Evolutionary conservation across 2,113 vertebrate species (phyloP), one percentile per base, ranked within the genome.

Genomic region (Gobius niger): DNA sequence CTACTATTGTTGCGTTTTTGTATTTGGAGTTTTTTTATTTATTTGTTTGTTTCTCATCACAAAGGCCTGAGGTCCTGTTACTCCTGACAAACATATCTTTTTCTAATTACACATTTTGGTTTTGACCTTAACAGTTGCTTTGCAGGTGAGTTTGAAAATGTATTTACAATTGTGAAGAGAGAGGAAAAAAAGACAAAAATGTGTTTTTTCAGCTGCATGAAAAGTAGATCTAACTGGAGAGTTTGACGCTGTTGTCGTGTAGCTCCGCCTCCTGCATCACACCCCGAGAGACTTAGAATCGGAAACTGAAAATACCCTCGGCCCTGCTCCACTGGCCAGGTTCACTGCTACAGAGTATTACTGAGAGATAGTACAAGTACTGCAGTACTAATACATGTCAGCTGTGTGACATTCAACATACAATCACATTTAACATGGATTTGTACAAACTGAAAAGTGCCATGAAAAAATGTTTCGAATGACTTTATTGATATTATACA

Each of bases 191-290:
- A 65, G 47, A 73, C 76, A 67, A 70, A 63, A 54, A 63, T 13
- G 11, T 14, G 40, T 86, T 86, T 85, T 83, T 75, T 81, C 81
- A 86, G 87, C 41, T 91, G 92, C 92, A 93, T 93, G 92, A 88
- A 2, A 7, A 85, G 70, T 84, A 86, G 72, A 67, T 83, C 76
- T 82, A 80, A 87, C 62, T 70, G 63, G 80, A 77, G 77, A 85
- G 72, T 83, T 83, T 91, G 78, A 85, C 76, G 87, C 85, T 89
- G 63, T 91, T 87, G 82, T 81, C 44, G 91, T 93, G 24, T 34
- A 91, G 90, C 91, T 91, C 87, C 91, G 87, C 87, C 89, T 89
- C 76, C 90, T 85, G 89, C 79, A 82, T 87, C 77, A 61, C 83
- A 81, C 85, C 82, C 78, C 63, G 3, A 34, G 5, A 3, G 24